Evolutionary conservation across 2,797 vertebrate species (phyloP).

Genomic region (Chiroxiphia lanceolata): DNA sequence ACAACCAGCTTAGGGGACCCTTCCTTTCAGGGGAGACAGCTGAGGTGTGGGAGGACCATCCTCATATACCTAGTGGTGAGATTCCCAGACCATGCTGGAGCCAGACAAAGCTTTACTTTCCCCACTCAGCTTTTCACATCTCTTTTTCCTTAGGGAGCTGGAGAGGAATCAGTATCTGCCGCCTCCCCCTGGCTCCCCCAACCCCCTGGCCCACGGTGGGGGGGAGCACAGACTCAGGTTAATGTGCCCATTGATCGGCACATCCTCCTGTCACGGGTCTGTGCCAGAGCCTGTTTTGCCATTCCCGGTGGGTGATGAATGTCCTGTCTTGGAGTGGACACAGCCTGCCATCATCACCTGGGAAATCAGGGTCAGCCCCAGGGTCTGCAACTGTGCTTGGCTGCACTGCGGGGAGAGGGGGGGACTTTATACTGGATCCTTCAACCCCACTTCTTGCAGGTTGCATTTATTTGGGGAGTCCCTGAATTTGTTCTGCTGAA

Average conservation of each 20-base stretch:
- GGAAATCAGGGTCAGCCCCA: neutral
- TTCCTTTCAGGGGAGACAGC: neutral
- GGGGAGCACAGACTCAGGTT: neutral
- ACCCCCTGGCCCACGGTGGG: rapidly evolving
- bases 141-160: neutral
- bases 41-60: rapidly evolving
- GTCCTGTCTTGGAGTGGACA: neutral
- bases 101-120: neutral
- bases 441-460: no score
- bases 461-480: rapidly evolving
- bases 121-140: neutral
- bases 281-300: neutral
- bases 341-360: rapidly evolving
- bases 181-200: rapidly evolving
- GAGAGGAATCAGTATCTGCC: neutral
- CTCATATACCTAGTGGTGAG: rapidly evolving
- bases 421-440: neutral
- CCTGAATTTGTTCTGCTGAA: neutral
- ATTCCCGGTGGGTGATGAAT: rapidly evolving
- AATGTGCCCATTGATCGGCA: neutral
- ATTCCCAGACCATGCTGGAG: neutral
- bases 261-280: neutral
- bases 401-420: rapidly evolving
- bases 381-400: rapidly evolving
- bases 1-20: rapidly evolving